Conservation (phyloP, 2,888 invertebrate genomes). For the Pterobdella sp. region DNA sequence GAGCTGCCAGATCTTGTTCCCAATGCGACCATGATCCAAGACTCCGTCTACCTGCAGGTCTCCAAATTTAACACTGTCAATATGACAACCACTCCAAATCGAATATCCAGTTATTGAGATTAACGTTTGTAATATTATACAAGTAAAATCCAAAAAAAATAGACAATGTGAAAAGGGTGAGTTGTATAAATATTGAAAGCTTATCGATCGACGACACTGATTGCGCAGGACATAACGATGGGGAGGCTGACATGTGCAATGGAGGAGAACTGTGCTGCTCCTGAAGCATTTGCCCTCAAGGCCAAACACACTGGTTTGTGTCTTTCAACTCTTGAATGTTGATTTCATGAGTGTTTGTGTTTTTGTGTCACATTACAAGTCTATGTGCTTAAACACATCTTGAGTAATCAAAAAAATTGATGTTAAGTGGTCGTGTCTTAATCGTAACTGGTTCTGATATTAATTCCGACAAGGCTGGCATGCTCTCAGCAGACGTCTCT, state of each 20-base stretch:
- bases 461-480: slow-evolving; percentile 65
- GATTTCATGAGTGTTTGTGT: no score
- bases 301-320: slow-evolving; percentile 39
- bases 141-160: not conserved
- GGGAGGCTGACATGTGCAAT: slow-evolving; percentile 83
- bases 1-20: slow-evolving; percentile 65
- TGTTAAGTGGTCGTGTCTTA: no score
- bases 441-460: no score
- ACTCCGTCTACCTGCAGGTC: slow-evolving; percentile 66
- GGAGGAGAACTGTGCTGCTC: slow-evolving; percentile 87
- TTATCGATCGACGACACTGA: slow-evolving; percentile 49
- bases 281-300: slow-evolving; percentile 60
- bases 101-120: no score
- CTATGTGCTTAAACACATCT: no score
- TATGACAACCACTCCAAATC: no score
- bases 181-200: not conserved
- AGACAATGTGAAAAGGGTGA: not conserved
- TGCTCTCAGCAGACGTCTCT: slow-evolving; percentile 68
- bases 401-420: no score
- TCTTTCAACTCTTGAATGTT: no score
- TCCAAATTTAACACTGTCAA: no score
- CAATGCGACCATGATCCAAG: slow-evolving; percentile 68
- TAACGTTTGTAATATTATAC: not conserved
- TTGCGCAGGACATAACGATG: slow-evolving; percentile 69
- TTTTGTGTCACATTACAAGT: no score